Conservation (phyloP, 2,888 invertebrate species). For the Pycnomerus fuliginosus region DNA sequence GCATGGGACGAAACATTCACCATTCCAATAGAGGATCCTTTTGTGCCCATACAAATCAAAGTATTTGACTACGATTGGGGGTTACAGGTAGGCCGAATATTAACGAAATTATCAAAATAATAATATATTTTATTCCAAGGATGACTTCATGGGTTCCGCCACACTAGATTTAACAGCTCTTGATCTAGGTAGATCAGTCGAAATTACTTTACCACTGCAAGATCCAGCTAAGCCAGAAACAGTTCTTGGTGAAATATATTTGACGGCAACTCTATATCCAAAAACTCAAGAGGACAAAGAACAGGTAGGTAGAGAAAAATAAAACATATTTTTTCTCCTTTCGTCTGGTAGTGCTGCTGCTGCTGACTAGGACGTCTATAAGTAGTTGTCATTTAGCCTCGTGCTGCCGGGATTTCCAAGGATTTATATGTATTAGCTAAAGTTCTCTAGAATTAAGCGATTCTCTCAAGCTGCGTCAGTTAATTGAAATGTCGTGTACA, state of each 20-base stretch:
- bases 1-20: conserved; percentile 98
- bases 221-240: conserved; percentile 70
- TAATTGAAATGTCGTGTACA: too few relatives aligned
- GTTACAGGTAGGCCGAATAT: conserved; percentile 53
- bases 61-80: conserved; percentile 99
- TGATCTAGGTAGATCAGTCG: conserved; percentile 74
- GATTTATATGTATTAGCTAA: too few relatives aligned
- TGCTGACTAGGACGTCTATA: too few relatives aligned
- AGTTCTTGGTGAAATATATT: conserved; percentile 78
- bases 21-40: conserved; percentile 88
- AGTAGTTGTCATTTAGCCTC: too few relatives aligned
- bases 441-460: too few relatives aligned
- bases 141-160: conserved; percentile 97
- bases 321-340: too few relatives aligned
- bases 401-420: too few relatives aligned
- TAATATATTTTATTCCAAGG: conserved; percentile 48
- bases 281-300: conserved; percentile 93
- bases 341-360: too few relatives aligned
- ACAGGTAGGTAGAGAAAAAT: too few relatives aligned
- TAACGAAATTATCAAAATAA: conserved; percentile 7
- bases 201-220: conserved; percentile 75
- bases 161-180: conserved; percentile 79
- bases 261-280: conserved; percentile 86
- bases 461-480: too few relatives aligned
- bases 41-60: conserved; percentile 81